Evolutionary conservation across 2,797 vertebrate genomes (phyloP).

Genomic region (Silurus aristotelis): DNA sequence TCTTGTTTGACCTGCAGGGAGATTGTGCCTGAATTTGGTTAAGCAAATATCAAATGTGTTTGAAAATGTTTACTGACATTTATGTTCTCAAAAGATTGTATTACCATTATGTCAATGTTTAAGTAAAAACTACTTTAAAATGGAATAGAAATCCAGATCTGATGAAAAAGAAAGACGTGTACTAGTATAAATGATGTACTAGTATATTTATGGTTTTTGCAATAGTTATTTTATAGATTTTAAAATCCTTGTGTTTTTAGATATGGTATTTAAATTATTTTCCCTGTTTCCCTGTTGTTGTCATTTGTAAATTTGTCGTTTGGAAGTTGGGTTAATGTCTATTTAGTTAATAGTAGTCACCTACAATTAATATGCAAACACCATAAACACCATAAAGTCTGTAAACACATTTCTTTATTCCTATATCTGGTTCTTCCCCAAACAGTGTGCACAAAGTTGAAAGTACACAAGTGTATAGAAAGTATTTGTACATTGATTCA

Average conservation of each 20-base stretch:
- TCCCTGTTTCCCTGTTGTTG: neutral
- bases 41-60: conserved; percentile 25
- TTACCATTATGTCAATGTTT: conserved; percentile 16
- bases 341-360: neutral
- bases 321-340: neutral
- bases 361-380: neutral
- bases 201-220: neutral
- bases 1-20: conserved; percentile 20
- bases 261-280: neutral
- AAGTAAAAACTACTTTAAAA: conserved; percentile 11
- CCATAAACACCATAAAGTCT: neutral
- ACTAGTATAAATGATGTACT: neutral
- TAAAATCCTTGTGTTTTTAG: neutral
- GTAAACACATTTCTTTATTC: neutral
- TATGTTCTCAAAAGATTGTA: conserved; percentile 15
- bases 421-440: neutral
- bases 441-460: neutral
- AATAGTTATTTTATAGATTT: too few relatives aligned
- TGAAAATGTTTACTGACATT: conserved; percentile 14
- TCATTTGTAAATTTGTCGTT: neutral
- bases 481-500: neutral
- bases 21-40: conserved; percentile 31
- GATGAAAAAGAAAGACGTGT: neutral
- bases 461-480: neutral
- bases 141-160: neutral